These are phyloP conservation scores for Dinomys branickii DNA, from an alignment of 2,113 vertebrate species.

Conservation along the genomic window DNA sequence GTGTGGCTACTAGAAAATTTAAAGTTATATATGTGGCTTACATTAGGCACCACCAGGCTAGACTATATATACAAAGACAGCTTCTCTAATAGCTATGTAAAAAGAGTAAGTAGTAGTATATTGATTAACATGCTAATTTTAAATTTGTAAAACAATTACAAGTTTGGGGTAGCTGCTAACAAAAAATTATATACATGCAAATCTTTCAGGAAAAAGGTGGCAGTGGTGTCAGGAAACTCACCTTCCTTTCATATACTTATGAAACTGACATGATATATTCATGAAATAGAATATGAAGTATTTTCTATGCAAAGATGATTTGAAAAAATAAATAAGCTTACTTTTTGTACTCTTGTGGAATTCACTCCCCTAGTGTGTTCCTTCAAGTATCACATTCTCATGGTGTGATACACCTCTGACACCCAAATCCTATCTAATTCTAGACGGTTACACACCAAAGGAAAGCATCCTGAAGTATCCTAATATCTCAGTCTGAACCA, in stretches of 20 bases:
- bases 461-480: neutral
- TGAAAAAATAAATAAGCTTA: constrained; percentile 7
- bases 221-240: neutral
- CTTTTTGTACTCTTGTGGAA: neutral
- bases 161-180: neutral
- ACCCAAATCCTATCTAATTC: neutral
- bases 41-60: neutral
- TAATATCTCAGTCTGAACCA: neutral
- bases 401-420: neutral
- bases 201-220: neutral
- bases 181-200: neutral
- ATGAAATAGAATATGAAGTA: neutral
- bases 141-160: constrained; percentile 26
- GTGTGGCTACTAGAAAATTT: neutral
- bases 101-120: neutral
- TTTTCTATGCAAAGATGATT: neutral
- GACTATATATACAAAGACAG: neutral
- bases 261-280: neutral
- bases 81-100: neutral
- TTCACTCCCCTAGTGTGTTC: neutral
- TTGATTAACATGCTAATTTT: neutral
- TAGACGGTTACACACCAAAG: neutral
- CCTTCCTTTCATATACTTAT: neutral
- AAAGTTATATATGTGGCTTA: neutral
- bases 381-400: neutral